Evolutionary conservation across 2,888 invertebrate genomes (phyloP).

Genomic region (Taphrorychus bicolor): DNA sequence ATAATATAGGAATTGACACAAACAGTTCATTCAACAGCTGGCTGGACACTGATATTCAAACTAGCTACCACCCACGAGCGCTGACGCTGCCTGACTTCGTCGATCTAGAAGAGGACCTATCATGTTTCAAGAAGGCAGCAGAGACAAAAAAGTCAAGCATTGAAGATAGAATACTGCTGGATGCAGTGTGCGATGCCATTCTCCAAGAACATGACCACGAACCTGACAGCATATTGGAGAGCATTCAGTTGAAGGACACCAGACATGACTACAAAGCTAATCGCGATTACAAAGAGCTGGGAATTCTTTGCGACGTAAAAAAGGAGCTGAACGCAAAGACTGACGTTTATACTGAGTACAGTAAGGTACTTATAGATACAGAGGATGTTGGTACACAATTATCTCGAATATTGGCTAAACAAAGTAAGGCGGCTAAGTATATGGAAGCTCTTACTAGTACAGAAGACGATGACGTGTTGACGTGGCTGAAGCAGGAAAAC

Average conservation of each 20-base stretch:
- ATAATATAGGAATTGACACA: constrained; percentile 36
- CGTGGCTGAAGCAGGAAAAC: too few species aligned
- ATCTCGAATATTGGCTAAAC: too few species aligned
- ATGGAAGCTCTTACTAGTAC: too few species aligned
- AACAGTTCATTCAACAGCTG: constrained; percentile 35
- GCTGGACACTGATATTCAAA: constrained; percentile 1
- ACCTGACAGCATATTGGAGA: background rate
- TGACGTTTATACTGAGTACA: constrained; percentile 8
- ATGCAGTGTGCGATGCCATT: constrained; percentile 46
- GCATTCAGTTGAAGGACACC: background rate
- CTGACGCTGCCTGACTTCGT: constrained; percentile 39
- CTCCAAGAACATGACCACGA: constrained; percentile 33
- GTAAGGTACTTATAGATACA: background rate
- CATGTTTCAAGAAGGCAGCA: constrained; percentile 39
- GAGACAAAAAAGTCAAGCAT: constrained; percentile 31
- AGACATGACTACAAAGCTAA: background rate
- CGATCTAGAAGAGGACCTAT: constrained; percentile 41
- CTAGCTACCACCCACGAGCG: background rate
- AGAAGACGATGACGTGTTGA: too few species aligned
- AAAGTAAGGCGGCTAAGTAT: background rate
- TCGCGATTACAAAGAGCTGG: background rate
- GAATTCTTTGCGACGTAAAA: background rate
- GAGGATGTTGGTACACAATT: constrained; percentile 23
- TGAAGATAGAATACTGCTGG: constrained; percentile 38
- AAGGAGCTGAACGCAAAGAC: background rate